Evolutionary conservation across 2,888 invertebrate species (phyloP).

Genomic region (Heliconius erato): DNA sequence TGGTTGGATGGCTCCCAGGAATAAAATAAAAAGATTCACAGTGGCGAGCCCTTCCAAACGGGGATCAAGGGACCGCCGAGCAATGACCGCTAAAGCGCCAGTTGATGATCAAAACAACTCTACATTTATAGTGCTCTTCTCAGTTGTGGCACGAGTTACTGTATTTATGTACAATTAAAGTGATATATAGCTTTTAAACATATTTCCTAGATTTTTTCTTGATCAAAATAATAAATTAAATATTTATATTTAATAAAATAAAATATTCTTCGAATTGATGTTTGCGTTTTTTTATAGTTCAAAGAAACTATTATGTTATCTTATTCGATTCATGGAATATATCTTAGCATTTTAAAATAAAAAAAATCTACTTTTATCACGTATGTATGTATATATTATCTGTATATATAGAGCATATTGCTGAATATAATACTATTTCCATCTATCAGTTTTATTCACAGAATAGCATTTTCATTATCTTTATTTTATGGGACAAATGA

Average conservation of each 20-base stretch:
- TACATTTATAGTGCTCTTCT: constrained; percentile 8
- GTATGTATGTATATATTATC: not conserved
- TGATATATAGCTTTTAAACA: not conserved
- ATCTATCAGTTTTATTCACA: not conserved
- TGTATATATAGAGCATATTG: not conserved
- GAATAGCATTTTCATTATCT: not conserved
- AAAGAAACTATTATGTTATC: not conserved
- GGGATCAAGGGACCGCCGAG: constrained; percentile 38
- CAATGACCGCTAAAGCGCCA: constrained; percentile 47
- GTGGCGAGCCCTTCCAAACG: constrained; percentile 60
- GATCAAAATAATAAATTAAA: not conserved
- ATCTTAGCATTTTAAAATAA: not conserved
- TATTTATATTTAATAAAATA: not conserved
- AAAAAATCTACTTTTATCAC: not conserved
- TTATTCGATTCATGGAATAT: not conserved
- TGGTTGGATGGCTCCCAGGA: constrained; percentile 68
- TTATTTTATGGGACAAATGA: not conserved
- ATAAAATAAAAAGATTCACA: constrained; percentile 51
- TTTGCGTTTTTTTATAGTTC: not conserved
- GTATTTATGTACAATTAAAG: not conserved
- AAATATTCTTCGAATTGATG: not conserved
- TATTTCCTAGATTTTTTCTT: not conserved
- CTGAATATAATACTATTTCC: not conserved
- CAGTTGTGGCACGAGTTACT: not conserved
- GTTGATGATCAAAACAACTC: constrained; percentile 34